Evolutionary conservation across 2,888 invertebrate genomes (phyloP).

Genomic region (Calliopum simillimum): DNA sequence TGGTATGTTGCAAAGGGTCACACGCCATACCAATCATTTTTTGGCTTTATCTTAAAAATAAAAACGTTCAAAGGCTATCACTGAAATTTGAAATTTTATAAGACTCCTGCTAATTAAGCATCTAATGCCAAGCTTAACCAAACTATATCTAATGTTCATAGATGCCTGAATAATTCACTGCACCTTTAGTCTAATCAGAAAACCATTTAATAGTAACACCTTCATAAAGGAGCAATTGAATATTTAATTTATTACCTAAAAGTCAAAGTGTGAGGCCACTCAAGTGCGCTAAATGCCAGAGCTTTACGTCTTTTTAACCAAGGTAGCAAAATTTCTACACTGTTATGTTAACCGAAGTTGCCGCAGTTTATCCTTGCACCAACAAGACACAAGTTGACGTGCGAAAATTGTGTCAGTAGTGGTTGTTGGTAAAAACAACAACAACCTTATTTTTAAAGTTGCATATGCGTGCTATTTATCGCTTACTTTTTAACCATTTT

Average conservation of each 20-base stretch:
- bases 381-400: slow-evolving; percentile 26
- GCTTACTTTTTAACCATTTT: slow-evolving; percentile 22
- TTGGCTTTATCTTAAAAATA: neutral
- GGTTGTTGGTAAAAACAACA: neutral
- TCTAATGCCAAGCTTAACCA: neutral
- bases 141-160: slow-evolving; percentile 18
- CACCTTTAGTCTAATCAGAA: slow-evolving; percentile 11
- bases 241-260: slow-evolving; percentile 25
- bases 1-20: slow-evolving; percentile 72
- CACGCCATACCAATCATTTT: slow-evolving; percentile 66
- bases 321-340: neutral
- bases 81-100: neutral
- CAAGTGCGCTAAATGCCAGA: neutral
- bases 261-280: slow-evolving; percentile 22
- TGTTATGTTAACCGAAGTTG: neutral
- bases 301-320: neutral
- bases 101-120: neutral
- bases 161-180: slow-evolving; percentile 11
- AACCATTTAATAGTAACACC: slow-evolving; percentile 2
- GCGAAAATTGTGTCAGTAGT: slow-evolving; percentile 31
- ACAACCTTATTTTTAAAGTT: neutral
- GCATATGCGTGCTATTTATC: slow-evolving; percentile 42
- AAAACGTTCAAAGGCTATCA: neutral
- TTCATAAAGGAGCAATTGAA: slow-evolving; percentile 16
- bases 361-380: slow-evolving; percentile 20